These are phyloP conservation scores for Megamerina dolium DNA, from an alignment of 2,888 invertebrate genomes.

Conservation along the genomic window DNA sequence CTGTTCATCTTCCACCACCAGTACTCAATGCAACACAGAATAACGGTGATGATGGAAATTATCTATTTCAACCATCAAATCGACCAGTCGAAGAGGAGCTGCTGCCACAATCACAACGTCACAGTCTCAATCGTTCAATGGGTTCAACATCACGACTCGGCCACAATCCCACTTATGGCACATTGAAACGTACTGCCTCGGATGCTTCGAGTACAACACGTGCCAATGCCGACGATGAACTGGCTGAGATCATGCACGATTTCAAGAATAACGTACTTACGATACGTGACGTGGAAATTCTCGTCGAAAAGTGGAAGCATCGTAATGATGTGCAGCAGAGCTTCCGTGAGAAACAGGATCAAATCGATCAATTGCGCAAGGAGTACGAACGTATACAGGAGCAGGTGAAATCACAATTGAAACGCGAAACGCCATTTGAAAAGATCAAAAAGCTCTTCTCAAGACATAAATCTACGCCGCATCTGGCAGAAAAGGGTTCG, in stretches of 20 bases:
- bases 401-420: conserved; percentile 67
- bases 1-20: conserved; percentile 48
- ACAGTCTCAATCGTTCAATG: conserved; percentile 27
- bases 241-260: conserved; percentile 80
- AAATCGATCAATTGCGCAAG: conserved; percentile 70
- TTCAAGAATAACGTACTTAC: conserved; percentile 85
- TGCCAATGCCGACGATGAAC: conserved; percentile 60
- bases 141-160: conserved; percentile 28
- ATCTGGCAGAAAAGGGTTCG: conserved; percentile 30
- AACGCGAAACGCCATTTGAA: conserved; percentile 75
- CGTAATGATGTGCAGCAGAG: conserved; percentile 83
- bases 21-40: conserved; percentile 48
- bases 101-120: conserved; percentile 25
- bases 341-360: conserved; percentile 77
- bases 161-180: conserved; percentile 34
- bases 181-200: conserved; percentile 45
- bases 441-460: conserved; percentile 69
- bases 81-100: conserved; percentile 39
- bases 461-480: conserved; percentile 53
- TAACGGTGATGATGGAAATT: conserved; percentile 40
- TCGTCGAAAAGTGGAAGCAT: conserved; percentile 82
- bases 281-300: conserved; percentile 75
- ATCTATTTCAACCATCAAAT: conserved; percentile 47
- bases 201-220: conserved; percentile 41
- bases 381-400: conserved; percentile 79